These are phyloP conservation scores for Cephus runcator DNA, from an alignment of 2,888 invertebrate genomes.

Conservation along the genomic window DNA sequence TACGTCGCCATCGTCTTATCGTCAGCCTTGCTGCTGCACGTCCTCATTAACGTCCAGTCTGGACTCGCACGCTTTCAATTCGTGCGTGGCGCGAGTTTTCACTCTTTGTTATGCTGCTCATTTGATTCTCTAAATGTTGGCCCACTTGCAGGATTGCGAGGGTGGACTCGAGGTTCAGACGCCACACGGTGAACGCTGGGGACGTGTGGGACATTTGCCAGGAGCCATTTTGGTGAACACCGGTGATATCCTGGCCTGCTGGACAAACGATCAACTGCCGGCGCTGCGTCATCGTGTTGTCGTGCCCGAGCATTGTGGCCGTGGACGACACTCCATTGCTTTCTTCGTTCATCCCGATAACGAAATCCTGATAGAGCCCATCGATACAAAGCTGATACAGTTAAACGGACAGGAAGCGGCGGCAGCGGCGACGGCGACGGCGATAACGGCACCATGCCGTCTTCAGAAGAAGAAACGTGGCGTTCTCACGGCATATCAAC, in stretches of 20 bases:
- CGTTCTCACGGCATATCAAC: conserved; percentile 76
- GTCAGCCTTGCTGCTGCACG: not conserved
- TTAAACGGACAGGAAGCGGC: conserved; percentile 54
- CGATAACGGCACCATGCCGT: conserved; percentile 63
- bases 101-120: not conserved
- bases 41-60: too few relatives aligned
- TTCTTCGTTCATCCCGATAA: conserved; percentile 82
- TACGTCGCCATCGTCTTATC: conserved; percentile 22
- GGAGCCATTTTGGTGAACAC: conserved; percentile 81
- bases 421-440: conserved; percentile 21
- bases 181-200: conserved; percentile 76
- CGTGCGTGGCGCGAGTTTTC: too few relatives aligned
- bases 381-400: conserved; percentile 64
- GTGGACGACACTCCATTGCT: conserved; percentile 80
- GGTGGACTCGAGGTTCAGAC: conserved; percentile 80
- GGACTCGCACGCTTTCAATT: too few relatives aligned
- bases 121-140: not conserved
- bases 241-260: conserved; percentile 78
- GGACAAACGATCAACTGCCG: conserved; percentile 78
- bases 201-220: conserved; percentile 79
- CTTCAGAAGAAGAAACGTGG: conserved; percentile 68
- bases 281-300: conserved; percentile 81
- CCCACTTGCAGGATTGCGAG: conserved; percentile 72
- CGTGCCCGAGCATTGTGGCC: conserved; percentile 74
- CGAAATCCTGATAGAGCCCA: conserved; percentile 67